Conservation (phyloP, 2,888 invertebrate species). For the Pedicia rivosa region DNA sequence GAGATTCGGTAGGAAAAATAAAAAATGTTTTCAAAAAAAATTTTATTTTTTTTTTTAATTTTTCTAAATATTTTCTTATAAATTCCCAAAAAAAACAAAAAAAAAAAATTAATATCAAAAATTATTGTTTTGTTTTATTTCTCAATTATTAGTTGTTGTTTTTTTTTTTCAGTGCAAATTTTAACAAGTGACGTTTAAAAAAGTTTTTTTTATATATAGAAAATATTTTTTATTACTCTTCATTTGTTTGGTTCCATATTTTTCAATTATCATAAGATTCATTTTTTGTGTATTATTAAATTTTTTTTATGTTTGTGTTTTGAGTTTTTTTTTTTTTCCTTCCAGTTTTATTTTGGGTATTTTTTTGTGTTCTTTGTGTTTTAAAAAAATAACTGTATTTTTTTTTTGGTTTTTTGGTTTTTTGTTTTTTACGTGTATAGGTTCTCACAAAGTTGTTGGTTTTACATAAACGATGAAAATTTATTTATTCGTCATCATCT, state of each 20-base stretch:
- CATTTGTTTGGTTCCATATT: background rate
- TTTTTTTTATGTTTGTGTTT: background rate
- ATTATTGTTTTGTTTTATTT: background rate
- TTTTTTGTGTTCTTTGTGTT: background rate
- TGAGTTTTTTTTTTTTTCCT: background rate
- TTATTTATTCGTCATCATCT: constrained; percentile 65
- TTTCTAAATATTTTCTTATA: background rate
- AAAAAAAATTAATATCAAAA: background rate
- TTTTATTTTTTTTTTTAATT: background rate
- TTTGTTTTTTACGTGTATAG: constrained; percentile 1
- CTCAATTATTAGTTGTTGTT: background rate
- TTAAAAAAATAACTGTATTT: background rate
- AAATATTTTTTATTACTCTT: background rate
- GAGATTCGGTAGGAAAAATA: no score
- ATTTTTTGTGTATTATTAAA: background rate
- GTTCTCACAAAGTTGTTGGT: constrained; percentile 2
- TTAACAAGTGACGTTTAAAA: constrained; percentile 4
- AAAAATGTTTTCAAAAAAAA: no score
- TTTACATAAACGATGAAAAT: background rate
- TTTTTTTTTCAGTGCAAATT: constrained; percentile 3
- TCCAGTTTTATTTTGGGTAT: background rate
- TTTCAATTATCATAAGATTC: background rate
- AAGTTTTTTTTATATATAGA: constrained; percentile 1
- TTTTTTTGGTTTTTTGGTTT: background rate
- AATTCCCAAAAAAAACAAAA: background rate